Evolutionary conservation across 2,797 vertebrate genomes (phyloP).

Genomic region (Synaphobranchus kaupii): DNA sequence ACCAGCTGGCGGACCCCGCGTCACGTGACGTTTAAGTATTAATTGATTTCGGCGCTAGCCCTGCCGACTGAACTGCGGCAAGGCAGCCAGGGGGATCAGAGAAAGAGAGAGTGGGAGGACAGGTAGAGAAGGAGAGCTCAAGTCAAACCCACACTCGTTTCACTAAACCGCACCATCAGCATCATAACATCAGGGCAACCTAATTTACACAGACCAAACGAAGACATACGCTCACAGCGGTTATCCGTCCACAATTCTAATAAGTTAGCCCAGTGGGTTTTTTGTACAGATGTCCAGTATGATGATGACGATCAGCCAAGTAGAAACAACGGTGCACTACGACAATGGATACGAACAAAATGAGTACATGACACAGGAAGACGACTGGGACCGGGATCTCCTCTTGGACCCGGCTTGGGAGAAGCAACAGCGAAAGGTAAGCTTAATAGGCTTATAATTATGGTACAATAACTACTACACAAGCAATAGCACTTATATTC

Average conservation of each 20-base stretch:
- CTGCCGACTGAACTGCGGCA: conserved; percentile 30
- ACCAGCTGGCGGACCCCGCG: not conserved
- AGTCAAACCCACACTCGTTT: not conserved
- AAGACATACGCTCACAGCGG: not conserved
- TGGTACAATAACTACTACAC: not conserved
- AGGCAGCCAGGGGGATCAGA: conserved; percentile 21
- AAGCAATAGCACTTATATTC: not conserved
- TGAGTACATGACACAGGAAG: conserved; percentile 94
- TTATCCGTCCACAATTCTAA: not conserved
- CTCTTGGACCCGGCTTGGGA: conserved; percentile 98
- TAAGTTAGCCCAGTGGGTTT: not conserved
- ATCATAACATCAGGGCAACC: conserved; percentile 37
- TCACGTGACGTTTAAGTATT: conserved; percentile 35
- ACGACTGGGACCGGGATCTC: conserved; percentile 98
- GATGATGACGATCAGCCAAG: conserved; percentile 75
- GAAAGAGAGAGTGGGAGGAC: conserved; percentile 30
- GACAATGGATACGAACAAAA: conserved; percentile 85
- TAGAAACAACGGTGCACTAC: conserved; percentile 87
- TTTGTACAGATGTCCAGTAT: conserved; percentile 19
- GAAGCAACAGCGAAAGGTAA: conserved; percentile 97
- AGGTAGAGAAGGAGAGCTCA: conserved; percentile 24
- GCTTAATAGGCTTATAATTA: conserved; percentile 34
- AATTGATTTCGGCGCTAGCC: conserved; percentile 22
- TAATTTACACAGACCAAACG: conserved; percentile 16
- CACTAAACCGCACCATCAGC: conserved; percentile 22